Evolutionary conservation across 92 coral and sea anemone species (phyloP).

Genomic region (Epizoanthus illoricatus): DNA sequence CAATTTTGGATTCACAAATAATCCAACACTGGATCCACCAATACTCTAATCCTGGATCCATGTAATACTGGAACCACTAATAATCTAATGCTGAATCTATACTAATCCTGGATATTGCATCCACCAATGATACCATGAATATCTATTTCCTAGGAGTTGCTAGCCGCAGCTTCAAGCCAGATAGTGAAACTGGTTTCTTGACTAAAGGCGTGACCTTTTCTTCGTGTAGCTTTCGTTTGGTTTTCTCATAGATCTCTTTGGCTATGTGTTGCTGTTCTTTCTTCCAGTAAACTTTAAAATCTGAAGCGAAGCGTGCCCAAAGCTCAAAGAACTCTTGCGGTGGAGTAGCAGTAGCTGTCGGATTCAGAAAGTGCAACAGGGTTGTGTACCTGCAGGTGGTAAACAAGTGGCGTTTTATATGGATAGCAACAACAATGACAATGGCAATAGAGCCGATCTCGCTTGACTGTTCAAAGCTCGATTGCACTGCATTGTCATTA

Average conservation of each 20-base stretch:
- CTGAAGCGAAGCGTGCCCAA: slow-evolving; percentile 72
- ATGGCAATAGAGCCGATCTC: too few species aligned
- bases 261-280: slow-evolving; percentile 84
- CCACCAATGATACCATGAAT: background rate
- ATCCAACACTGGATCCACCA: background rate
- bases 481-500: too few species aligned
- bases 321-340: slow-evolving; percentile 87
- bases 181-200: slow-evolving; percentile 72
- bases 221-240: slow-evolving; percentile 68
- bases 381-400: slow-evolving; percentile 46
- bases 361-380: slow-evolving; percentile 64
- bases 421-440: too few species aligned
- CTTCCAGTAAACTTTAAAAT: slow-evolving; percentile 76
- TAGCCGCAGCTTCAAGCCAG: slow-evolving; percentile 74
- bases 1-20: background rate
- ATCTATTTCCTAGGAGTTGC: slow-evolving; percentile 64
- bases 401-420: background rate
- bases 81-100: background rate
- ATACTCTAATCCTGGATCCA: too few species aligned
- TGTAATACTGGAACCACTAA: background rate
- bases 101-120: background rate
- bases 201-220: slow-evolving; percentile 69
- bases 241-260: slow-evolving; percentile 78
- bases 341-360: slow-evolving; percentile 44
- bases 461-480: too few species aligned